Evolutionary conservation across 2,113 vertebrate species (phyloP).

Genomic region (Gambusia affinis): DNA sequence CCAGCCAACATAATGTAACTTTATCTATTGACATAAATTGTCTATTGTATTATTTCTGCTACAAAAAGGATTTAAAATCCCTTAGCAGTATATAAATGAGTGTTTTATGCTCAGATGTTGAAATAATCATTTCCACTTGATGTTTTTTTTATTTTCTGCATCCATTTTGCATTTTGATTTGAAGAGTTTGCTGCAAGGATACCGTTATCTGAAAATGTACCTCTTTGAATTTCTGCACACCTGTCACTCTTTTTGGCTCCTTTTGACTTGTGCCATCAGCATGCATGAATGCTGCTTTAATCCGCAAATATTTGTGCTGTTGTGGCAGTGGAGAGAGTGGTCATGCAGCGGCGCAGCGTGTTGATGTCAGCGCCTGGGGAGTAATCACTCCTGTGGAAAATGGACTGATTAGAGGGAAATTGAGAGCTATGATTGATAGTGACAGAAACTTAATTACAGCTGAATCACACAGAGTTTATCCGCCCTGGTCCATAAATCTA

Average conservation of each 20-base stretch:
- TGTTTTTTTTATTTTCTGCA: neutral
- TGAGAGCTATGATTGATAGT: constrained; percentile 51
- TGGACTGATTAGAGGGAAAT: constrained; percentile 38
- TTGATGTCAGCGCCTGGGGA: constrained; percentile 28
- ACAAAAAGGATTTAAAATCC: too few species aligned
- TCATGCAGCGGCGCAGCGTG: constrained; percentile 26
- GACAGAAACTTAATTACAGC: constrained; percentile 67
- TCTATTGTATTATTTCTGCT: too few species aligned
- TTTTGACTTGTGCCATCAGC: neutral
- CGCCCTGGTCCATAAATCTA: constrained; percentile 61
- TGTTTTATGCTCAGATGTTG: neutral
- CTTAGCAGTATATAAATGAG: too few species aligned
- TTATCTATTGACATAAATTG: too few species aligned
- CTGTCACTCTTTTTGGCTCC: neutral
- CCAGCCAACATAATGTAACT: too few species aligned
- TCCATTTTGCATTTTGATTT: neutral
- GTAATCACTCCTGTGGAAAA: constrained; percentile 61
- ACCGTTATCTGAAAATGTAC: neutral
- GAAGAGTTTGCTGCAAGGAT: neutral
- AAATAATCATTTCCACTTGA: neutral
- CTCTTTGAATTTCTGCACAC: neutral
- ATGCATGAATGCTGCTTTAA: neutral
- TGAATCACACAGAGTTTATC: constrained; percentile 49
- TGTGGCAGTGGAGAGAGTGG: constrained; percentile 1
- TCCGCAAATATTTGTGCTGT: constrained; percentile 2